These are phyloP conservation scores for Zosterops pallidus DNA, from an alignment of 2,113 vertebrate genomes.

Conservation along the genomic window DNA sequence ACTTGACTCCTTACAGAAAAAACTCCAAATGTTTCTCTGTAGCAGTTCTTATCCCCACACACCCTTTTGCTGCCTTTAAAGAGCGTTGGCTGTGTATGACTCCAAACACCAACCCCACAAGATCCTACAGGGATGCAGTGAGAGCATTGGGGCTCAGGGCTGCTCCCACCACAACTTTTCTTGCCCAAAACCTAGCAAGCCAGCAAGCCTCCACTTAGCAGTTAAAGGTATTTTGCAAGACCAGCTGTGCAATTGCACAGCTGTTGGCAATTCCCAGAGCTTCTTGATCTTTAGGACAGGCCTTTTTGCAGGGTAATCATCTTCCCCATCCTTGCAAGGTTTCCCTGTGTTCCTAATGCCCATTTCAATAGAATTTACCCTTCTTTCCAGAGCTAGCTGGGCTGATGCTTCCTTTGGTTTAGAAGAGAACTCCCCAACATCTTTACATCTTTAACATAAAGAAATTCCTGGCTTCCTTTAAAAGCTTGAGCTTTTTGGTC, in stretches of 20 bases:
- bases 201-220: not conserved
- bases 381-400: not conserved
- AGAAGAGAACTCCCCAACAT: not conserved
- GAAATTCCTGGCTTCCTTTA: not conserved
- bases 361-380: not conserved
- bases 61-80: not conserved
- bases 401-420: not conserved
- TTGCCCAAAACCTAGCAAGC: rapidly evolving
- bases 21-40: not conserved
- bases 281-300: not conserved
- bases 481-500: not conserved
- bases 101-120: not conserved
- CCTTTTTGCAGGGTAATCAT: not conserved
- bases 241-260: not conserved
- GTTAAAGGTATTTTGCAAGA: not conserved
- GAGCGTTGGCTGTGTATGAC: rapidly evolving
- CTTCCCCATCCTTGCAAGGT: not conserved
- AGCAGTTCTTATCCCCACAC: not conserved
- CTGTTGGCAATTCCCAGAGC: not conserved
- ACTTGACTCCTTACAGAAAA: not conserved
- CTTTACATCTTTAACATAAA: not conserved
- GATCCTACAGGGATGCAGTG: rapidly evolving
- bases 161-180: not conserved
- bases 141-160: rapidly evolving
- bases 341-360: not conserved